Evolutionary conservation across 2,888 invertebrate species (phyloP).

Genomic region (Cremastobaeus sp.): DNA sequence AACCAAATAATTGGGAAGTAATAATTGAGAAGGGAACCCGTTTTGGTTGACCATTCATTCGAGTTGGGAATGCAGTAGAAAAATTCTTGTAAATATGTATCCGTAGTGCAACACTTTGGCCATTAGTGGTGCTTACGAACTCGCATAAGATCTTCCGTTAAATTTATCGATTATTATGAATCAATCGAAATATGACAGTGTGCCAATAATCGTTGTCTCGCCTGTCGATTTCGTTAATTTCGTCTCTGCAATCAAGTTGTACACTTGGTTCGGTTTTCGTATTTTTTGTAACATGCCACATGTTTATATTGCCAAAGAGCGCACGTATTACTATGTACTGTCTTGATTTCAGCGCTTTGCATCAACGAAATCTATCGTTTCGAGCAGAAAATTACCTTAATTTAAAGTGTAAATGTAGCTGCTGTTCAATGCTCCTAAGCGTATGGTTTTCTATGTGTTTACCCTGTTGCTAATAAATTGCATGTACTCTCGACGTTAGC

Average conservation of each 20-base stretch:
- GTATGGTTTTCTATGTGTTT: not conserved
- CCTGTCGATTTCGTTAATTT: conserved; percentile 62
- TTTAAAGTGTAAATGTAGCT: not conserved
- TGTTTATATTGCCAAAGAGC: conserved; percentile 53
- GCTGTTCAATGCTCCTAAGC: not conserved
- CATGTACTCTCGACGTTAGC: too few relatives aligned
- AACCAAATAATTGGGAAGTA: too few relatives aligned
- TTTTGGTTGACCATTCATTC: conserved; percentile 35
- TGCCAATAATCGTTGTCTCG: conserved; percentile 72
- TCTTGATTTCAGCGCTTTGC: not conserved
- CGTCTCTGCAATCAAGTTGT: too few relatives aligned
- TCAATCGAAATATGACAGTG: conserved; percentile 72
- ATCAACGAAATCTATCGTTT: conserved; percentile 1
- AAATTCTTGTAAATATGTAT: conserved; percentile 49
- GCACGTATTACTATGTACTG: conserved; percentile 26
- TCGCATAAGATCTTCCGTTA: conserved; percentile 57
- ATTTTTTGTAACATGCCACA: conserved; percentile 7
- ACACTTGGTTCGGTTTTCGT: too few relatives aligned
- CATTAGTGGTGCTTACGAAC: conserved; percentile 52
- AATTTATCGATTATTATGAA: conserved; percentile 51
- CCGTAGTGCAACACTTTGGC: conserved; percentile 46
- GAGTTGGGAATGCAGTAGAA: conserved; percentile 18
- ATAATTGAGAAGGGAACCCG: too few relatives aligned
- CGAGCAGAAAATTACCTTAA: not conserved
- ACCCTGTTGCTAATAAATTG: not conserved